Base-by-base conservation (phyloP, 2,113 vertebrate species). In the Heteronetta atricapilla region DNA sequence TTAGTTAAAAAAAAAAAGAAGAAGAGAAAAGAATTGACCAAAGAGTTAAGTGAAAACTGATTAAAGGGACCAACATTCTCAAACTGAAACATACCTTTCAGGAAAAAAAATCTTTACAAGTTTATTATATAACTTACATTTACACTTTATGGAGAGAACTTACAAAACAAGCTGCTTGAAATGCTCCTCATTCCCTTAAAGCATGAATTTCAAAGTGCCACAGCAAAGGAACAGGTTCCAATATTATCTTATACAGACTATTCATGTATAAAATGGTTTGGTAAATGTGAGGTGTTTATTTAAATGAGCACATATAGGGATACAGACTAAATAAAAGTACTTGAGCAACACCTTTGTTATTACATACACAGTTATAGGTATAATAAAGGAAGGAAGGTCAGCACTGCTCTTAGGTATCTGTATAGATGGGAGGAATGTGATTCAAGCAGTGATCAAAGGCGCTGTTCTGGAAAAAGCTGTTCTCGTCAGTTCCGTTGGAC, bases 401-500 rank as follows among this genome's bases (percentile, higher is more conserved):
- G 23, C 76, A 55, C 83, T 44, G 56, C 86, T 78, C 89, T 98
- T 98, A 99, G 97, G 99, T 99, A 94, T 99, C 99, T 2, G 99
- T 98, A 93, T 99, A 99, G 96, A 99, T 98, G 58, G 99, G 99
- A 28, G 99, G 98, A 92, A 99, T 98, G 97, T 99, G 99, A 96
- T 98, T 98, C 97, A 99, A 98, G 97, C 98, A 98, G 94, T 99
- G 99, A 96, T 99, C 99, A 36, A 99, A 99, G 97, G 98, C 98
- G 79, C 98, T 97, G 14, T 98, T 98, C 95, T 98, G 99, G 97
- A 99, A 99, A 98, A 99, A 99, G 89, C 98, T 93, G 59, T 97
- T 99, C 89, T 99, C 99, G 74, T 99, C 99, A 0, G 98, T 97
- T 95, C 98, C 98, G 1, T 68, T 98, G 82, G 98, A 96, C 93